Evolutionary conservation across 2,113 vertebrate species (phyloP).

Genomic region (Rhadina sibilatrix): DNA sequence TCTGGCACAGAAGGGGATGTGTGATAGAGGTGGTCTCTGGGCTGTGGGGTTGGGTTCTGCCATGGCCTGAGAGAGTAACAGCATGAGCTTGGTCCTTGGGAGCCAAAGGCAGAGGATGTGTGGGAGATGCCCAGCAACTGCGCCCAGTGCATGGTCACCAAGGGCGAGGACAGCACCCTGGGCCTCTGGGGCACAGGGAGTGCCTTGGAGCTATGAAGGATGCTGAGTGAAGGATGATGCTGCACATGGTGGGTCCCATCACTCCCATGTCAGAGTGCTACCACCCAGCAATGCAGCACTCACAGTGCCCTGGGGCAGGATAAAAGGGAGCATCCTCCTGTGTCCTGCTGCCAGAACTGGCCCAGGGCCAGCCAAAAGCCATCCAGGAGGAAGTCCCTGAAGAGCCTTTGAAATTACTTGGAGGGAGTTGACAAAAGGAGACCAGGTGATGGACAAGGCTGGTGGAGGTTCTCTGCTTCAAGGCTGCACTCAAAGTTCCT

Average conservation of each 20-base stretch:
- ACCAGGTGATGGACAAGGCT: neutral
- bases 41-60: neutral
- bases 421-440: neutral
- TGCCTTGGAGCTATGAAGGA: neutral
- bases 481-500: neutral
- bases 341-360: neutral
- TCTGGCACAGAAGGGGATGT: neutral
- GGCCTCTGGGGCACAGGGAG: neutral
- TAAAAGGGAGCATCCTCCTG: neutral
- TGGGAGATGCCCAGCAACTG: neutral
- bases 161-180: neutral
- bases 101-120: neutral
- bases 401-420: neutral
- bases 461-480: neutral
- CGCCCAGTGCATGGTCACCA: neutral
- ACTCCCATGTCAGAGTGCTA: neutral
- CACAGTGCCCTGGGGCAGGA: neutral
- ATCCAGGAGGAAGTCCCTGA: neutral
- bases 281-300: neutral
- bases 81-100: neutral
- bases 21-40: neutral
- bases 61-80: neutral
- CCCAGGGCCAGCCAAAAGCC: neutral
- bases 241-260: neutral
- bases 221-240: neutral